Evolutionary conservation across 2,797 vertebrate genomes (phyloP), one percentile per base, ranked within the genome.

Genomic region (Micromesistius poutassou): DNA sequence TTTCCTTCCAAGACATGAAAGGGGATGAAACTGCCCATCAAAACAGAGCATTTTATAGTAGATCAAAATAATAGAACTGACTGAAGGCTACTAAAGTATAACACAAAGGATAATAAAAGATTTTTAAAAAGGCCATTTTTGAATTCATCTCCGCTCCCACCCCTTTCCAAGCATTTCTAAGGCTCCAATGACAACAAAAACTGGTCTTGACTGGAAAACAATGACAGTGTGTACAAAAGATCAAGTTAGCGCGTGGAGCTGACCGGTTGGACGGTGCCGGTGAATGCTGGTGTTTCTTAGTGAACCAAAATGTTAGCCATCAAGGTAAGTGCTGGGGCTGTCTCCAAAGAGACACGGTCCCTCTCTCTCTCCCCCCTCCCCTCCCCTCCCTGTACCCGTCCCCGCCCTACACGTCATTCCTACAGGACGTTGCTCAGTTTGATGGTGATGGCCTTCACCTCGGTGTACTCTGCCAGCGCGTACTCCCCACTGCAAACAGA

Each of bases 1-100:
- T n/a, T 75, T 86, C 76, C 79, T 81, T 86, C 79, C 74, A 79
- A 70, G 72, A 73, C 77, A 33, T 84, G 75, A 83, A 88, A 87
- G 75, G 72, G 75, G 38, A 78, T 33, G 73, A 78, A 79, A 72
- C 75, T 78, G 75, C 50, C 77, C 55, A 36, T 72, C 75, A 80
- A 79, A 73, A 79, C 68, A 79, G 55, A 79, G 28, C 55, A 76
- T 73, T 76, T 62, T 71, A 71, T 30, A 77, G 71, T 22, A 72
- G 70, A 73, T 42, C 50, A 79, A 36, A 33, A 62, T 31, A 30
- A 13, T 72, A 71, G 40, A 22, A 76, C 35, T 40, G 36, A 40
- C 7, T 71, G 14, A n/a, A 36, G 71, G 35, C 55, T 42, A 31
- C 13, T 38, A 7, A 30, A 4, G 31, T 42, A 30, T 55, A 25